Conservation (phyloP, 2,888 invertebrate genomes). For the Eledona agricola region DNA sequence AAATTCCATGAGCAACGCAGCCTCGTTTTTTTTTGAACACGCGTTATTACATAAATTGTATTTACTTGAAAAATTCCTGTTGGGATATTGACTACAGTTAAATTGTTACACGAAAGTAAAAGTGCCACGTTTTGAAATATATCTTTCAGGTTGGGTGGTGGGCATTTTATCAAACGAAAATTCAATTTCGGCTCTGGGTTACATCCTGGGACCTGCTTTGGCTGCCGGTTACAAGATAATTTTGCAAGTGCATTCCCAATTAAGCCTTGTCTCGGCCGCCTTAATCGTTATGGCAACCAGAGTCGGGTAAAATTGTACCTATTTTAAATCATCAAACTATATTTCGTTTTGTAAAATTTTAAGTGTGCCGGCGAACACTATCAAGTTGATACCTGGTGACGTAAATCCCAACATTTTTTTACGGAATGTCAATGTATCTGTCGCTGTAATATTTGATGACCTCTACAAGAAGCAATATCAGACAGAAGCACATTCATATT, state of each 20-base stretch:
- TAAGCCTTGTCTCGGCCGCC: constrained; percentile 60
- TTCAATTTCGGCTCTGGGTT: constrained; percentile 62
- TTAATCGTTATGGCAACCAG: constrained; percentile 63
- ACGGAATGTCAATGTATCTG: constrained; percentile 39
- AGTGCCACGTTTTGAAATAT: too few relatives aligned
- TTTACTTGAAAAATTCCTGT: too few relatives aligned
- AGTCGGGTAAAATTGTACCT: constrained; percentile 59
- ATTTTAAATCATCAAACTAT: constrained; percentile 2
- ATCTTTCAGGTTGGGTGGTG: constrained; percentile 59
- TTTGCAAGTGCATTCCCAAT: constrained; percentile 61
- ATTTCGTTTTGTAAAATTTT: constrained; percentile 16
- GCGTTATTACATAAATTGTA: too few relatives aligned
- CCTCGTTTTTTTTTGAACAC: too few relatives aligned
- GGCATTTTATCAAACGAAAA: constrained; percentile 61
- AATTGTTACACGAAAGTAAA: too few relatives aligned
- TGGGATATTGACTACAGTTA: too few relatives aligned
- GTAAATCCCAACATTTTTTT: constrained; percentile 39
- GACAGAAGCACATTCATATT: constrained; percentile 39
- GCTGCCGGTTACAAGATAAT: constrained; percentile 65
- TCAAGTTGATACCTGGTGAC: constrained; percentile 48
- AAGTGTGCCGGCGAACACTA: constrained; percentile 49
- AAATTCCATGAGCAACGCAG: too few relatives aligned
- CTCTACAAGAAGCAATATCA: constrained; percentile 41
- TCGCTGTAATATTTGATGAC: constrained; percentile 46
- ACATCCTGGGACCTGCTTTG: constrained; percentile 63